A percentile compares a stretch with the other conserved stretches of the same genome.
These are phyloP conservation scores for Drosophila santomea DNA, from an alignment of 1,140 invertebrate genomes.

Conservation along the genomic window DNA sequence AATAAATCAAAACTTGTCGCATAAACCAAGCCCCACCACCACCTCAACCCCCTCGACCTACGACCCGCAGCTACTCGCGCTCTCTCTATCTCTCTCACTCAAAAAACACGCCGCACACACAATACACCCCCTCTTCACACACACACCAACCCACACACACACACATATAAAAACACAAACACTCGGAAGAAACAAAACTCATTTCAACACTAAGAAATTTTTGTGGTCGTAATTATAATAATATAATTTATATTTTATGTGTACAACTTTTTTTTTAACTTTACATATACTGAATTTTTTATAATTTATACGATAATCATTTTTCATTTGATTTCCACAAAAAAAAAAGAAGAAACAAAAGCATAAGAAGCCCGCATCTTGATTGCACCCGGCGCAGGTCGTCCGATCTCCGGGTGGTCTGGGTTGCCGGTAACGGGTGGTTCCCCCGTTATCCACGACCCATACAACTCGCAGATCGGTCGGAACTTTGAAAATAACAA, in stretches of 20 bases:
- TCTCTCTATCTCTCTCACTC: constrained; percentile 26
- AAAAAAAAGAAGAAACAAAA: constrained; percentile 1
- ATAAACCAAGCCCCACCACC: constrained; percentile 50
- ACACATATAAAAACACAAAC: neutral
- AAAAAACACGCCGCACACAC: constrained; percentile 21
- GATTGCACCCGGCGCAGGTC: constrained; percentile 25
- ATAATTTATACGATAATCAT: constrained; percentile 80
- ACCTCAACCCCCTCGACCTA: constrained; percentile 29
- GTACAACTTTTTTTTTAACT: constrained; percentile 77
- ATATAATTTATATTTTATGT: constrained; percentile 84
- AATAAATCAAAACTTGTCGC: constrained; percentile 83
- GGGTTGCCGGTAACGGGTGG: constrained; percentile 4
- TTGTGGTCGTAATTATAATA: constrained; percentile 82
- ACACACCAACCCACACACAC: constrained; percentile 14
- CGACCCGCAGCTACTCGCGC: constrained; percentile 28
- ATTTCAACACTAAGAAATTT: constrained; percentile 76
- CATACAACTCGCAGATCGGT: constrained; percentile 20
- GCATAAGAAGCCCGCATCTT: constrained; percentile 50
- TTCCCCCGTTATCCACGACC: neutral
- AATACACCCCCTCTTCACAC: neutral
- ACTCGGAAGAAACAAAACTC: constrained; percentile 57
- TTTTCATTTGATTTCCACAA: constrained; percentile 73
- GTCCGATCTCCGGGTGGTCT: constrained; percentile 12
- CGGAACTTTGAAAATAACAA: constrained; percentile 19
- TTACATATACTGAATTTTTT: constrained; percentile 82